These are phyloP conservation scores for Drosophila melanica DNA, from an alignment of 1,140 invertebrate species.

Conservation along the genomic window DNA sequence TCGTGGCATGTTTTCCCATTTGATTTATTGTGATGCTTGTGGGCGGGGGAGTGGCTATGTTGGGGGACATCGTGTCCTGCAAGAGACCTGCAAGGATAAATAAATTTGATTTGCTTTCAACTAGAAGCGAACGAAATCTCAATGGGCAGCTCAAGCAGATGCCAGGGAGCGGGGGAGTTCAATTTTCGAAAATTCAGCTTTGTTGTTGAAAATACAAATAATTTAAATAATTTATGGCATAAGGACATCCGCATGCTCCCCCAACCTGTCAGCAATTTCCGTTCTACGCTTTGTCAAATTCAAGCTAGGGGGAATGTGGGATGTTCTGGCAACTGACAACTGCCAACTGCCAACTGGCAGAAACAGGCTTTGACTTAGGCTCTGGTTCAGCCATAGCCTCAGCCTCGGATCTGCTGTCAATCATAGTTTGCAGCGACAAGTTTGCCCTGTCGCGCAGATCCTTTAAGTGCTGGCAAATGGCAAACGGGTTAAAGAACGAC, in stretches of 20 bases:
- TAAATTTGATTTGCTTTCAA: constrained; percentile 26
- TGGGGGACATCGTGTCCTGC: not conserved
- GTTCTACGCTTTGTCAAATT: constrained; percentile 57
- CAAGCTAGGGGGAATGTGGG: constrained; percentile 22
- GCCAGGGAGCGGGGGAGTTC: constrained; percentile 16
- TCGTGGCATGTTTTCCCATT: constrained; percentile 53
- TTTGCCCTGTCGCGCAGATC: constrained; percentile 20
- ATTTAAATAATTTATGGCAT: constrained; percentile 68
- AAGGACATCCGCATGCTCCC: constrained; percentile 41
- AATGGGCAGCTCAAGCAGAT: constrained; percentile 10
- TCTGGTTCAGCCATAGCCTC: not conserved
- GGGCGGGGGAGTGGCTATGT: too few relatives aligned
- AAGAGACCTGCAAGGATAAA: constrained; percentile 19
- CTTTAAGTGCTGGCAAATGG: constrained; percentile 68
- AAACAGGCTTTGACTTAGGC: not conserved
- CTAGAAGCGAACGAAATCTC: not conserved
- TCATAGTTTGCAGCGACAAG: constrained; percentile 51
- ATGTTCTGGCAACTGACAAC: constrained; percentile 36
- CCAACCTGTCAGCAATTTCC: constrained; percentile 27
- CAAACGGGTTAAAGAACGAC: constrained; percentile 41
- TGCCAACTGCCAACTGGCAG: constrained; percentile 18
- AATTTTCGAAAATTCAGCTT: constrained; percentile 31
- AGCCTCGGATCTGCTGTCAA: constrained; percentile 55
- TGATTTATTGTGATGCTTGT: constrained; percentile 67
- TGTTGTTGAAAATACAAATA: constrained; percentile 60